Percentiles rank a stretch among this genome's conserved stretches.
phyloP scores from a whole-genome alignment of 2,113 vertebrate genomes.

The Nipponia nippon region DNA sequence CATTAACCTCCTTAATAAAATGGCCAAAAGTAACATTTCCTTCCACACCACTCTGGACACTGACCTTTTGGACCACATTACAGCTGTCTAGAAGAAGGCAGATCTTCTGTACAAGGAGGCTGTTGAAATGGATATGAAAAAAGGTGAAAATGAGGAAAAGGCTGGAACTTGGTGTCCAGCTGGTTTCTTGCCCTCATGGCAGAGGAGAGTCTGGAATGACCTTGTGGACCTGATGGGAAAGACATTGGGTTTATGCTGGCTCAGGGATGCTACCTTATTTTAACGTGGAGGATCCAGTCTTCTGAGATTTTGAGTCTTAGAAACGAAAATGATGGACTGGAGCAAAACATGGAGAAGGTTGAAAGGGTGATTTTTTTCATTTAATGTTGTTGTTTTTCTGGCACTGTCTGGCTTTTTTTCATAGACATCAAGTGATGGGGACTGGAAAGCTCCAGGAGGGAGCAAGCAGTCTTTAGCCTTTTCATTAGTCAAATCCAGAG shows the following conservation, averaged over 20 bases:
- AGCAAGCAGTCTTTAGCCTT: not conserved
- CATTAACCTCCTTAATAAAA: not conserved
- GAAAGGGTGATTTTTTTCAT: not conserved
- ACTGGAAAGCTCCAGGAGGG: not conserved
- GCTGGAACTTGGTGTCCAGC: not conserved
- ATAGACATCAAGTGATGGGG: not conserved
- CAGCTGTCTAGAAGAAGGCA: not conserved
- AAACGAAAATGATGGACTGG: not conserved
- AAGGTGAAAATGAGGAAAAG: not conserved
- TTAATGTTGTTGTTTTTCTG: not conserved
- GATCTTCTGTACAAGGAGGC: not conserved
- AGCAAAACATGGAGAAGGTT: not conserved
- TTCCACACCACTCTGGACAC: not conserved
- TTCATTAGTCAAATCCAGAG: not conserved
- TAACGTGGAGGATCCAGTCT: no score
- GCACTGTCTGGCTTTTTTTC: not conserved
- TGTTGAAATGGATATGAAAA: not conserved
- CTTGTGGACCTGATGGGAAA: no score
- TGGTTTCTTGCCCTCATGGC: not conserved
- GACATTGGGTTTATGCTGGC: fast-evolving
- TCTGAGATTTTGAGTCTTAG: not conserved
- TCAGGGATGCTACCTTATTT: not conserved
- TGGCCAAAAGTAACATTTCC: not conserved
- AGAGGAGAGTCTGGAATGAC: not conserved
- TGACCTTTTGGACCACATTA: not conserved